Evolutionary conservation across 2,888 invertebrate genomes (phyloP), one percentile per base, ranked within the genome.

Genomic region (Sinopyrophorus schimmeli): DNA sequence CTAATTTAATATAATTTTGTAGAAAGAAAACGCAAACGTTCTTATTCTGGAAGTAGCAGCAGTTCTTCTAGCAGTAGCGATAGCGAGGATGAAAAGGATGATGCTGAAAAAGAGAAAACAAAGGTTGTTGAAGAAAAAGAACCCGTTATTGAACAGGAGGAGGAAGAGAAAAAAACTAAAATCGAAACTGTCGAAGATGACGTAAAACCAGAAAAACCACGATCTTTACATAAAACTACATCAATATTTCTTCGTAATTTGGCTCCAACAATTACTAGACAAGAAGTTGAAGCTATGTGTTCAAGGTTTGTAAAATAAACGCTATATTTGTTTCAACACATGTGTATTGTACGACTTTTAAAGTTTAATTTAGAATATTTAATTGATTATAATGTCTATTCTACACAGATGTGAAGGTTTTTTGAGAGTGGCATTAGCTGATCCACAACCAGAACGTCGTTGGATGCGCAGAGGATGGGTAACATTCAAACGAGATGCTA

Each of bases 381-480:
- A n/a, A n/a, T n/a, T n/a, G n/a, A n/a, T n/a, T n/a, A n/a, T n/a
- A n/a, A n/a, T n/a, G n/a, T n/a, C n/a, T n/a, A n/a, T 89, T 20
- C 6, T 16, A 11, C 5, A 88, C 67, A 87, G 89, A 28, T 95
- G 91, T 65, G 88, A 89, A 16, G 99, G 98, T 0, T 99, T 93
- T 72, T 76, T 98, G 47, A 83, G 99, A 38, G 93, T 98, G 6
- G 96, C 97, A 1, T 81, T 99, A 42, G 96, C 98, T 0, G 99
- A 99, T 75, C 98, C 99, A 0, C 84, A 95, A 65, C 92, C 95
- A 0, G 99, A 99, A 69, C 81, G 97, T 12, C 84, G 94, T 27
- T 99, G 97, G 89, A 90, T 92, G 74, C 85, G 99, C 7, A 84
- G 98, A 34, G 99, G 97, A 24, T 99, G 98, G 98, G 95, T 97